Base-by-base conservation (phyloP, 2,797 vertebrate genomes). In the Clarias laeviceps region DNA sequence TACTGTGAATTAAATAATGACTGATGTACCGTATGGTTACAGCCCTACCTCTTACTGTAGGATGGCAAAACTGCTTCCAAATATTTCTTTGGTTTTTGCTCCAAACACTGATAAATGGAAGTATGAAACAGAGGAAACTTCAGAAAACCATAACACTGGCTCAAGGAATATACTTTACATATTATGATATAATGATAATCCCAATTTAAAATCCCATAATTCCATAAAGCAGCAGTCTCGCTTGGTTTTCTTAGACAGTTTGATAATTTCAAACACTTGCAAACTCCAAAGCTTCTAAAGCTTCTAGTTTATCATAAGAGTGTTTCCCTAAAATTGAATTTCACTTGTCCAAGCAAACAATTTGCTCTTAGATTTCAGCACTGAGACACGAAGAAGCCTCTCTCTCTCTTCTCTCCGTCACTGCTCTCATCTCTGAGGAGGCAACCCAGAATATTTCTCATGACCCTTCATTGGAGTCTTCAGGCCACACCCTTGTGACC, bases 391-490 rank as follows among this genome's bases (percentile, higher is more conserved):
- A 4, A 50, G 45, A 50, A 50, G 45, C 45, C 45, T 45, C 45
- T 45, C 45, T 45, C 45, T 56, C 73, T 22, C 59, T n/a, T 27
- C 22, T 22, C 2, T 45, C 27, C 14, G 0, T 40, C 14, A 5
- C 7, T n/a, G 37, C 70, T 27, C 77, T 68, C 56, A 74, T 87
- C 82, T 76, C 72, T 82, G 45, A 73, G 59, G 86, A 86, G 40
- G 34, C 68, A 77, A 65, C 80, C 56, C 56, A 59, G 78, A 88
- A 88, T 87, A 87, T 89, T 90, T 90, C 88, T 85, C 90, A 89
- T 86, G 89, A 89, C 90, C 90, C 80, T 76, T 62, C 74, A 85
- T 79, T 86, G 29, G 20, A 24, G 65, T 80, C 65, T 82, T 65
- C 37, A 65, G 37, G n/a, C 40, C 78, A 80, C 24, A 27, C 5